Conservation (phyloP, 2,113 vertebrate genomes). For the Python bivittatus region DNA sequence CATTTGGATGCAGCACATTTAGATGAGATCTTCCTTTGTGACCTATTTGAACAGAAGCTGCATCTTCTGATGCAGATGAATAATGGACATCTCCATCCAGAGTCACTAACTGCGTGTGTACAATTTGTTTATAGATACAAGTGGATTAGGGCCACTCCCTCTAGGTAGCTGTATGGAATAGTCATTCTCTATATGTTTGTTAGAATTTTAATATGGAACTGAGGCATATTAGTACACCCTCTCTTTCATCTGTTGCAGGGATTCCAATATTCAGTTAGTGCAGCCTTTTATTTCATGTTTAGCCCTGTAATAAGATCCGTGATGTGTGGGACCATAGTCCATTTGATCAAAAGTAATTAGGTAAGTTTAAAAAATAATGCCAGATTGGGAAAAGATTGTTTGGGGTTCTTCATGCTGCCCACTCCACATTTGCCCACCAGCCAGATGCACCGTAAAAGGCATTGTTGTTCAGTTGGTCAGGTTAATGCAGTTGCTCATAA, state of each 20-base stretch:
- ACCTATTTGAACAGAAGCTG: not conserved
- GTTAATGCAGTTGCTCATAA: slow-evolving; percentile 18
- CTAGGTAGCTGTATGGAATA: not conserved
- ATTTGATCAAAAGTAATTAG: not conserved
- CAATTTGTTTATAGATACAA: not conserved
- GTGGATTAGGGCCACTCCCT: too few species aligned
- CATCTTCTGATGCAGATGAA: not conserved
- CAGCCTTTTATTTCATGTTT: not conserved
- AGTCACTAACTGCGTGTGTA: not conserved
- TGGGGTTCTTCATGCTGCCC: not conserved
- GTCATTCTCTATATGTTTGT: not conserved
- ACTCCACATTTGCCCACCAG: slow-evolving; percentile 19
- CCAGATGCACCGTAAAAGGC: slow-evolving; percentile 32
- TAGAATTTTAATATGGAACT: not conserved
- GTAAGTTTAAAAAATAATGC: not conserved
- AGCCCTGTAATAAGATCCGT: not conserved
- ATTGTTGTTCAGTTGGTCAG: slow-evolving; percentile 39
- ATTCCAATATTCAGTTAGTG: not conserved
- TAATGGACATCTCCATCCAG: not conserved
- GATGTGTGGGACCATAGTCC: not conserved
- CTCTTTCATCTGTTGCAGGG: not conserved
- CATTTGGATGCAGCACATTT: not conserved
- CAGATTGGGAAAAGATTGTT: not conserved
- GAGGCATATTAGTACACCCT: not conserved
- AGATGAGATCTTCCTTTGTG: not conserved